phyloP scores from a whole-genome alignment of 2,797 vertebrate species.

The Selene dorsalis region DNA sequence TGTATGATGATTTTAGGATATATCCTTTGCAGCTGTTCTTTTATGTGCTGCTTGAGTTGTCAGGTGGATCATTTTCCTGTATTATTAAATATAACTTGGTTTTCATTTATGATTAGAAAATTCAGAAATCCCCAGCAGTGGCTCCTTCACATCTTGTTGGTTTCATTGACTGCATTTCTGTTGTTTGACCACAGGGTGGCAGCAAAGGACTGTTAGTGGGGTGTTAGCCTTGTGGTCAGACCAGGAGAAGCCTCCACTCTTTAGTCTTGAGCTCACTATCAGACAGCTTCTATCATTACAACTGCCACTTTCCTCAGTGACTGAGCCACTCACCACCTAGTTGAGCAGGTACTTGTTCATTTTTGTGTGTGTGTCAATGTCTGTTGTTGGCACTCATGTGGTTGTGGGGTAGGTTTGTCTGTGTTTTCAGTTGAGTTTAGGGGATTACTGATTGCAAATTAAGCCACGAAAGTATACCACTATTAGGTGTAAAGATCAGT shows the following conservation, averaged over 20 bases:
- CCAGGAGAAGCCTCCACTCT: slow-evolving; percentile 18
- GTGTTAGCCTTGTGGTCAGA: not conserved
- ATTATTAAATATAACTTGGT: not conserved
- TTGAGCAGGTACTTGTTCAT: slow-evolving; percentile 13
- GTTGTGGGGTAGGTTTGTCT: not conserved
- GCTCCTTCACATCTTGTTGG: not conserved
- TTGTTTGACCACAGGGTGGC: slow-evolving; percentile 63
- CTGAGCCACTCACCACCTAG: not conserved
- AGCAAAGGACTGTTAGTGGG: slow-evolving; percentile 61
- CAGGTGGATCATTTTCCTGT: not conserved
- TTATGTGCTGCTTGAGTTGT: not conserved
- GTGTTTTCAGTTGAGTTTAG: not conserved
- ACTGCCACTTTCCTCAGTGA: slow-evolving; percentile 15
- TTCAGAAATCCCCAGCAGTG: not conserved
- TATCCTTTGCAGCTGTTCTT: not conserved
- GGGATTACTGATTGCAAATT: not conserved
- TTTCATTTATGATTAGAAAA: not conserved
- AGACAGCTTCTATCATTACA: not conserved
- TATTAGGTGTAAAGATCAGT: not conserved
- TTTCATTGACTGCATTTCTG: slow-evolving; percentile 10
- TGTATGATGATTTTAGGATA: not conserved
- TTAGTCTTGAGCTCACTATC: not conserved
- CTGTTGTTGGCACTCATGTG: not conserved
- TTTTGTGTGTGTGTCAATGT: not conserved
- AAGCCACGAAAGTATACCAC: not conserved